These are phyloP conservation scores for Semnornis frantzii DNA, from an alignment of 2,113 vertebrate genomes.

Conservation along the genomic window DNA sequence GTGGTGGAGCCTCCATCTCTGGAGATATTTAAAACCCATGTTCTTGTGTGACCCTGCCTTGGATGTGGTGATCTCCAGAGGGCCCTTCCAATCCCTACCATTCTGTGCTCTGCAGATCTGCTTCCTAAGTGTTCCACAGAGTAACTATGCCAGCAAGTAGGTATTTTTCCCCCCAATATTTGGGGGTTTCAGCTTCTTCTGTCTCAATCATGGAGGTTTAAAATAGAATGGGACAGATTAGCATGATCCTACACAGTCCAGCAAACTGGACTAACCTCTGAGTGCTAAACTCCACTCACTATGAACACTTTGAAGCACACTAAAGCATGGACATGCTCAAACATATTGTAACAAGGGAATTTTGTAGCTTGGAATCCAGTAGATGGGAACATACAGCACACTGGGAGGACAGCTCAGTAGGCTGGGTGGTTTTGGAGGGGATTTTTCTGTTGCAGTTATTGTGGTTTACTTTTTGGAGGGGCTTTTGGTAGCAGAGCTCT, in stretches of 20 bases:
- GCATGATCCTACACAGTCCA: background rate
- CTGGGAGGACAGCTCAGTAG: rapidly evolving
- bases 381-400: background rate
- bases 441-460: background rate
- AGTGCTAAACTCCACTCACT: background rate
- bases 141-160: background rate
- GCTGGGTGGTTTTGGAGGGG: background rate
- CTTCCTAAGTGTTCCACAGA: background rate
- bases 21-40: too few relatives aligned
- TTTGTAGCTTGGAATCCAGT: rapidly evolving
- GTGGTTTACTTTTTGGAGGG: background rate
- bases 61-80: too few relatives aligned
- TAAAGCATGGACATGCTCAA: background rate
- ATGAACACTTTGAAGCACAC: background rate
- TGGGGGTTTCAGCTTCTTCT: background rate
- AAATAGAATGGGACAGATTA: background rate
- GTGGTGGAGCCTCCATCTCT: too few relatives aligned
- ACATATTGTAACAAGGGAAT: background rate
- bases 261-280: background rate
- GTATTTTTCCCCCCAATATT: background rate
- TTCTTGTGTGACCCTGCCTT: too few relatives aligned
- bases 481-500: background rate
- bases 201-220: background rate
- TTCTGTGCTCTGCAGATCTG: background rate
- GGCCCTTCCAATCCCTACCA: too few relatives aligned